Conservation (phyloP, 2,113 vertebrate species). For the Chloroceryle aenea region DNA sequence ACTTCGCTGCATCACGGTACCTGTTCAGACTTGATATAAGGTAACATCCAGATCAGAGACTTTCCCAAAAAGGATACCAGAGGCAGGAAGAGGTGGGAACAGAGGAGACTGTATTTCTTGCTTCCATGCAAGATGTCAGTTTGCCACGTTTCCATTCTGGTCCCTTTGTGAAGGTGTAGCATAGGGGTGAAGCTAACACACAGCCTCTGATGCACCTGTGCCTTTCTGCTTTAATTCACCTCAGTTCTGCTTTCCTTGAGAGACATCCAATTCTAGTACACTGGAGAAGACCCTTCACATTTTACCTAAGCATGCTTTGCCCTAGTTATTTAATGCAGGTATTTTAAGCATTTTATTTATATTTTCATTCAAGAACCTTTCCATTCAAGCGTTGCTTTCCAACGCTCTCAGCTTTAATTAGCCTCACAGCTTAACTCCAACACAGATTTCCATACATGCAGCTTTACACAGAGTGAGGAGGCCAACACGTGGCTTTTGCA, state of each 20-base stretch:
- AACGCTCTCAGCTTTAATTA: background rate
- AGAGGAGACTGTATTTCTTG: background rate
- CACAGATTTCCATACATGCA: background rate
- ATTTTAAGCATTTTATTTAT: background rate
- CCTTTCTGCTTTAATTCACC: background rate
- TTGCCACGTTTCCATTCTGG: background rate
- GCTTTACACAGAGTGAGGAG: background rate
- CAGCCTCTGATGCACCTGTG: background rate
- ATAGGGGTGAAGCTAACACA: background rate
- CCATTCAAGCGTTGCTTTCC: background rate
- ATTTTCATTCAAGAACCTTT: background rate
- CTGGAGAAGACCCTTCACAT: background rate
- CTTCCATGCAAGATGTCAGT: background rate
- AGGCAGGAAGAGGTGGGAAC: background rate
- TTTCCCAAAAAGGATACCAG: background rate
- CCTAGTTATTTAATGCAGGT: background rate
- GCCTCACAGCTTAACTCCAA: background rate
- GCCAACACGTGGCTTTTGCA: background rate
- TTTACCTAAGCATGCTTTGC: background rate
- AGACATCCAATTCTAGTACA: background rate
- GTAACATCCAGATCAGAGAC: background rate
- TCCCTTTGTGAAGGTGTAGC: background rate
- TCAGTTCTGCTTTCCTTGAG: background rate
- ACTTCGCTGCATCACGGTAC: rapidly evolving
- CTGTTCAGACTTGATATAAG: rapidly evolving